Percentiles rank a stretch among this genome's conserved stretches.
These are phyloP conservation scores for Danaus plexippus DNA, from an alignment of 1,140 invertebrate genomes.

Conservation along the genomic window DNA sequence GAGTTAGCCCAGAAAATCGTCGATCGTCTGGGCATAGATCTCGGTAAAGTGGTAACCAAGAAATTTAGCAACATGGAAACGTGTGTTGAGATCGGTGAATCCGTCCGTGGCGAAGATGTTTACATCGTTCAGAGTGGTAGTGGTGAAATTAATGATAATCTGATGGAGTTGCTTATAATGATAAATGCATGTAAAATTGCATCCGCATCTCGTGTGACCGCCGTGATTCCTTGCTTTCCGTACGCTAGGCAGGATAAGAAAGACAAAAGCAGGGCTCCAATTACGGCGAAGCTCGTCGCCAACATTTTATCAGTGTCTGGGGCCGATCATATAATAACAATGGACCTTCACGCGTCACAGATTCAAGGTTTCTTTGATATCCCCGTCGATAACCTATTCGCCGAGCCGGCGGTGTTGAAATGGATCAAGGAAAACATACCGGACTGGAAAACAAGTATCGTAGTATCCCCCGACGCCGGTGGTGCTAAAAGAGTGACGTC, in stretches of 20 bases:
- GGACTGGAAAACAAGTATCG: slow-evolving; percentile 98
- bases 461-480: slow-evolving; percentile 99
- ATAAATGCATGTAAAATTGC: slow-evolving; percentile 99
- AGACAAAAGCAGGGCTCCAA: slow-evolving; percentile 99
- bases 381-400: slow-evolving; percentile 94
- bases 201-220: slow-evolving; percentile 97
- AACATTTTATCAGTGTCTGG: slow-evolving; percentile 99
- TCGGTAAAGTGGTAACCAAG: slow-evolving; percentile 97
- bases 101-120: slow-evolving; percentile 99
- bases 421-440: slow-evolving; percentile 99
- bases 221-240: slow-evolving; percentile 99
- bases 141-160: slow-evolving; percentile 98
- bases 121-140: slow-evolving; percentile 99
- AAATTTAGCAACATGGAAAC: slow-evolving; percentile 99
- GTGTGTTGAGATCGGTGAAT: slow-evolving; percentile 99
- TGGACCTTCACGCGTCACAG: slow-evolving; percentile 99
- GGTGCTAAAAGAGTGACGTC: slow-evolving; percentile 88
- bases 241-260: slow-evolving; percentile 99
- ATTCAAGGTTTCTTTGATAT: slow-evolving; percentile 84
- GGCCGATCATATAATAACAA: slow-evolving; percentile 99
- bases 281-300: slow-evolving; percentile 98
- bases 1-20: slow-evolving; percentile 97
- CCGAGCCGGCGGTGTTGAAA: slow-evolving; percentile 98
- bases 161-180: slow-evolving; percentile 99
- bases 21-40: slow-evolving; percentile 95